Evolutionary conservation across 2,888 invertebrate species (phyloP), one percentile per base, ranked within the genome.

Genomic region (Nudaria mundana): DNA sequence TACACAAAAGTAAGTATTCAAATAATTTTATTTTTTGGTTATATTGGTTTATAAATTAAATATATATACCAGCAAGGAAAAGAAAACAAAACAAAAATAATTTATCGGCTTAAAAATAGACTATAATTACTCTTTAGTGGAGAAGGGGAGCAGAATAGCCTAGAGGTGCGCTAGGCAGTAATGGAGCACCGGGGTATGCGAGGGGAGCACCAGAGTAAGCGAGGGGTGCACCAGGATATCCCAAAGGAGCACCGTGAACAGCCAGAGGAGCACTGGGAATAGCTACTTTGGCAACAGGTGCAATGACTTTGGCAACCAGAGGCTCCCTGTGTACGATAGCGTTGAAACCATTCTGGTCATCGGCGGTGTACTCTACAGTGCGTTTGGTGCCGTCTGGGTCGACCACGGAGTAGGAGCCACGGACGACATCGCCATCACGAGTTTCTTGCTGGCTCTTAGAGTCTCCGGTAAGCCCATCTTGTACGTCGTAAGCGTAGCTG

Each of bases 381-480:
- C 90, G 83, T 60, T 76, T 82, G 56, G 81, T 84, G 52, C 90
- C 90, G 48, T 90, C 90, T 34, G 90, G 80, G 56, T 90, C 90
- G 15, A 79, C 77, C 6, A 90, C 77, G 50, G 86, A 85, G 77
- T 90, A 90, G 33, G 84, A 86, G 33, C 90, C 90, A 12, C 72
- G 72, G 8, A 90, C 90, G 5, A 85, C 82, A 44, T 90, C 90
- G 12, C 90, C 90, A 44, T 90, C 90, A 30, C 87, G 81, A 30
- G 63, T 71, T 58, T 91, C 91, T 53, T 89, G 89, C 67, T 90
- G 90, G 47, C 76, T 72, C 65, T 90, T 90, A 58, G 72, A 70
- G 63, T 77, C 77, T 2, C 79, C 77, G 40, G 90, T 90, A 25
- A 88, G 64, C 42, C 78, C 73, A 48, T 90, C 90, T 48, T 90